Evolutionary conservation across 2,113 vertebrate species (phyloP).

Genomic region (Capreolus pygargus): DNA sequence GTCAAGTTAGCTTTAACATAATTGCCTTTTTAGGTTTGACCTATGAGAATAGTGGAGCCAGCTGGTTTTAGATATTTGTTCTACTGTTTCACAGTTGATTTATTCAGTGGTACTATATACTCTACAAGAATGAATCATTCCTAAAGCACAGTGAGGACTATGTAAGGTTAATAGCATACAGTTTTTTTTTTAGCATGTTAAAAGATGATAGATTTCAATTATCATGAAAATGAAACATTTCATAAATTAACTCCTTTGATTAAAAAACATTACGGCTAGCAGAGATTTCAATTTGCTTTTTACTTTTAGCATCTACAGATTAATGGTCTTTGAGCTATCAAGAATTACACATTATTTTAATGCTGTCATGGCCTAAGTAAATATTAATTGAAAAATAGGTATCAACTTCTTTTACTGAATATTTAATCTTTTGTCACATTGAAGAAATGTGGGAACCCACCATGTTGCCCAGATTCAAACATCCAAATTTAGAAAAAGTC

Average conservation of each 20-base stretch:
- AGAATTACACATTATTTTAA: neutral
- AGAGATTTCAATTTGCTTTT: neutral
- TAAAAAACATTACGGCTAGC: neutral
- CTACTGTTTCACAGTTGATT: neutral
- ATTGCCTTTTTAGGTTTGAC: neutral
- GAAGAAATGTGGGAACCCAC: neutral
- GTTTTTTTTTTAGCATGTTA: neutral
- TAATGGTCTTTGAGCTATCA: neutral
- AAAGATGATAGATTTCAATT: neutral
- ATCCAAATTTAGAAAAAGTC: neutral
- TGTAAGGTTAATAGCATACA: neutral
- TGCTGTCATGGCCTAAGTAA: neutral
- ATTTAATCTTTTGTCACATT: neutral
- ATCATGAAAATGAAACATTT: constrained; percentile 1
- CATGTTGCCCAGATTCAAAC: neutral
- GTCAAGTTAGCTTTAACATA: neutral
- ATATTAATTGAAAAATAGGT: neutral
- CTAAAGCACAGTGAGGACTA: neutral
- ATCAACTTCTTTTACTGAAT: neutral
- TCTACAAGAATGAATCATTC: neutral
- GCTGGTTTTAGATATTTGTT: neutral
- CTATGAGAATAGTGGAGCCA: neutral
- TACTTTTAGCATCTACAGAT: neutral
- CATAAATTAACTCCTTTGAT: neutral
- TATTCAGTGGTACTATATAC: neutral